Base-by-base conservation (phyloP, 2,888 invertebrate species). In the Ormyrus rosae region DNA sequence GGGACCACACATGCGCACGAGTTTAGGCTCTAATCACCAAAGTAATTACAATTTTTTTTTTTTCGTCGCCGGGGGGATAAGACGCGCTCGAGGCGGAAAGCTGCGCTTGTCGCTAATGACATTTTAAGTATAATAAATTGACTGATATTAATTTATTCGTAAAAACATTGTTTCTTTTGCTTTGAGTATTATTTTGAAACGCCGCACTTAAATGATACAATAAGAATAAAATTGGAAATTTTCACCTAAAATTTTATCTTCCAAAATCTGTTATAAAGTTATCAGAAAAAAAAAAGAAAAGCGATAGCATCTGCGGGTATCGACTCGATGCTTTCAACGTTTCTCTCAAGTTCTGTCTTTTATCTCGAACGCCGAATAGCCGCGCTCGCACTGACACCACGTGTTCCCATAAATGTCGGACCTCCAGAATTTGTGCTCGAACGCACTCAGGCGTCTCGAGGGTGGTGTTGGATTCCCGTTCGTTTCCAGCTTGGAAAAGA, bases 1-100 rank as follows among this genome's bases (percentile, higher is more conserved):
- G 11, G 51, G 78, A 67, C 81, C 78, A 74, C 80, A 78, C 83
- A 53, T 75, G 68, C 60, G 48, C 68, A 46, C 58, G 45, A 7
- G 10, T 64, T 60, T 60, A 34, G 55, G 55, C 58, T 67, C 64
- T 82, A 82, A 82, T 78, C 80, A 56, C 70, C 65, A 80, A 80
- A 82, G 78, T 80, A 72, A 80, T 80, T 82, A 74, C 34, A 69
- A 71, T 50, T 77, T 65, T 78, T 82, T 78, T 82, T 64, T 63
- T 13, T 64, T 63, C 63, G 11, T 11, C 6, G 7, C 10, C n/a
- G 6, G 6, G 19, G 55, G 11, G 53, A 70, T 56, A 68, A 60
- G 9, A 60, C 51, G 34, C 34, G n/a, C 60, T 19, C 48, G 51
- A 70, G 60, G 13, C 50, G 13, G 5, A 34, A 9, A 13, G 51